Base-by-base conservation (phyloP, 1,140 invertebrate genomes). In the Oryctes rhinoceros region DNA sequence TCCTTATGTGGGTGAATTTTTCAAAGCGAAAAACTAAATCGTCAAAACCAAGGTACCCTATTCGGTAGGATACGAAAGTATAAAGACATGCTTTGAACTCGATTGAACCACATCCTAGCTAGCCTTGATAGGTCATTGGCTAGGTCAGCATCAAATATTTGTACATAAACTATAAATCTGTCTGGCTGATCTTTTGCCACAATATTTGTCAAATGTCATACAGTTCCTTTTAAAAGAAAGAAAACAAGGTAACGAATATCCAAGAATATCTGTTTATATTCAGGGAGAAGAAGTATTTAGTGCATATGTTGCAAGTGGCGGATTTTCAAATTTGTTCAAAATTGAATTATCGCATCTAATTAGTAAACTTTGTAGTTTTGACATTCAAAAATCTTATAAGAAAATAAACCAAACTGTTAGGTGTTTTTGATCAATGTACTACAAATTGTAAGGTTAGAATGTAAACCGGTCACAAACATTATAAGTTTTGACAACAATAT, bases 101-200 rank as follows among this genome's bases (percentile, higher is more conserved):
- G 6, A 78, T 59, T 80, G 81, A 82, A 83, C 81, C 82, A 80
- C 83, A 81, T 80, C 39, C 81, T 83, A 65, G 83, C 81, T 82
- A 80, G 78, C 81, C 83, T 83, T 83, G 83, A 77, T 81, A 76
- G 83, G 83, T 83, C 83, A 83, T 83, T 81, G 81, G 24, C 83
- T 76, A 76, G 75, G 6, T 59, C 53, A 18, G n/a, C 18, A 59
- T 44, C 9, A 59, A 53, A 53, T 53, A n/a, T 53, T 53, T 53
- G 13, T 44, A 44, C 53, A 59, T 3, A n/a, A 18, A 18, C 15
- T n/a, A 6, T 59, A 59, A 59, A 59, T 59, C 53, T 59, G 53
- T 59, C 18, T 59, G 15, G 18, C 5, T 59, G 15, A 59, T 18
- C 53, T 18, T 18, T 59, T 59, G 18, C 53, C 15, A n/a, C 53